These are phyloP conservation scores for Ptychobarbus kaznakovi DNA, from an alignment of 2,797 vertebrate species.

Conservation along the genomic window DNA sequence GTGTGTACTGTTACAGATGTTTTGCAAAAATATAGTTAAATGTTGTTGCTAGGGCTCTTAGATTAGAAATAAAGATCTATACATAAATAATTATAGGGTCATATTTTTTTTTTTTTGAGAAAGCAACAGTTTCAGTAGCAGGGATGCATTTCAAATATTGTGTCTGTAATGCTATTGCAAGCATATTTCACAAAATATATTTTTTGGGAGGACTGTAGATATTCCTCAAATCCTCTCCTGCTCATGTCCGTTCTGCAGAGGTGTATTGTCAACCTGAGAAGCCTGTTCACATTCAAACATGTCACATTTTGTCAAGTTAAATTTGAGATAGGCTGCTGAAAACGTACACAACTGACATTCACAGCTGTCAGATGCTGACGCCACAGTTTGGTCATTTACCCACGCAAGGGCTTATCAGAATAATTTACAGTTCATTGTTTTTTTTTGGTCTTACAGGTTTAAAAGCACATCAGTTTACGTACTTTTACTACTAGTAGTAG, in stretches of 20 bases:
- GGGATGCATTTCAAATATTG: background rate
- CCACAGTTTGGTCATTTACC: slow-evolving; percentile 30
- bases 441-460: background rate
- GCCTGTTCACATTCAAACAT: slow-evolving; percentile 29
- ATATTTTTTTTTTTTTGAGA: background rate
- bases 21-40: background rate
- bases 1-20: background rate
- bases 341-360: slow-evolving; percentile 23
- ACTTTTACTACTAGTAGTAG: background rate
- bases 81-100: background rate
- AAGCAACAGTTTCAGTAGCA: background rate
- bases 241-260: slow-evolving; percentile 1
- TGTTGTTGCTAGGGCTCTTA: background rate
- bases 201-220: background rate
- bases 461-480: background rate
- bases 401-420: slow-evolving; percentile 2
- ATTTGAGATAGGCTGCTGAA: slow-evolving; percentile 30
- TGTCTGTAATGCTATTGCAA: background rate
- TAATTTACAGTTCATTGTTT: background rate
- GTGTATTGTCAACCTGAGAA: slow-evolving; percentile 26
- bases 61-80: background rate
- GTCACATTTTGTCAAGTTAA: slow-evolving; percentile 30
- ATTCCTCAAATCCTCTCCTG: background rate
- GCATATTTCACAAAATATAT: background rate
- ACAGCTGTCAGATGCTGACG: slow-evolving; percentile 25